Base-by-base conservation (phyloP, 2,113 vertebrate genomes). In the Uria aalge region DNA sequence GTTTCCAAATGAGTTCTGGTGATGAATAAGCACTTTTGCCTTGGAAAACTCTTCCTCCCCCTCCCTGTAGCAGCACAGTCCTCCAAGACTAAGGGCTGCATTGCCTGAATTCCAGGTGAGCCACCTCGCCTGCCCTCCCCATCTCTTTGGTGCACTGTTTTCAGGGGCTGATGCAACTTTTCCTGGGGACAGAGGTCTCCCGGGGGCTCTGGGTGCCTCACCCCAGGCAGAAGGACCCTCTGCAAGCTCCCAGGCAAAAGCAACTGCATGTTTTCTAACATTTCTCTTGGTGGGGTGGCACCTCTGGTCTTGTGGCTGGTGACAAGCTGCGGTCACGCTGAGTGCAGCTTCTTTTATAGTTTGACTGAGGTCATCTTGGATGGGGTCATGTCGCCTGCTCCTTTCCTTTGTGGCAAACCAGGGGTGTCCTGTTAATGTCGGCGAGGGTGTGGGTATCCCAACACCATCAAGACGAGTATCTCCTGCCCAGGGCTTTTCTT, bases 1-100 rank as follows among this genome's bases (percentile, higher is more conserved):
- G 41, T 57, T 79, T 92, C 91, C 91, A 94, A 23, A 38, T 13
- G 82, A 92, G 67, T 83, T 88, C 82, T 94, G 88, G 24, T 94
- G 92, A 92, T 88, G 94, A 96, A 88, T 97, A 95, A 96, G 88
- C 92, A 60, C 18, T 95, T 94, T 62, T 29, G 4, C 79, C 63
- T 60, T 86, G 91, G 88, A 88, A 88, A 88, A 79, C 71, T 76
- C 93, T 83, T 90, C 90, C 79, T 90, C 40, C 67, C 30, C 48
- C 78, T 90, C 71, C 48, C 55, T 83, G 55, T 19, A 68, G 34
- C 67, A 79, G 57, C 5, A 1, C 19, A 71, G 26, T 15, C 57
- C 57, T 91, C 36, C 48, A 48, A 43, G 47, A 27, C 40, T 26
- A 29, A 62, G 40, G 88, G 36, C 27, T 3, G 7, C 92, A 85